A percentile compares a stretch with the other conserved stretches of the same genome.
Evolutionary conservation across 2,888 invertebrate species (phyloP).

Genomic region (Pilophorus perplexus): DNA sequence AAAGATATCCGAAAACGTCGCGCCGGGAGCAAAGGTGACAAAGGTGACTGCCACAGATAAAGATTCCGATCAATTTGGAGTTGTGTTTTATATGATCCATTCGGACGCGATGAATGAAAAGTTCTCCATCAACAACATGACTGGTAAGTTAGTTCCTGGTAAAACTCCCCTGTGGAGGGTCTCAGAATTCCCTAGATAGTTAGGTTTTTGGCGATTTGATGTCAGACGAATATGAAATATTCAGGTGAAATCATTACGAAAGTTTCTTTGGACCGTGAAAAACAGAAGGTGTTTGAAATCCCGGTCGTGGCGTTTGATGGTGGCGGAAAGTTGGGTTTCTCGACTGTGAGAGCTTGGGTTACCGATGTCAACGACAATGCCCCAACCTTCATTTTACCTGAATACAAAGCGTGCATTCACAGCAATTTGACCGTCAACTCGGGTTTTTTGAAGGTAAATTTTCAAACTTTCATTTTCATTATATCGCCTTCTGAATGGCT

Average conservation of each 20-base stretch:
- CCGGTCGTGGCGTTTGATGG: conserved; percentile 89
- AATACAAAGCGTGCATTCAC: conserved; percentile 35
- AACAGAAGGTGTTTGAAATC: conserved; percentile 78
- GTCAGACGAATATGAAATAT: neutral
- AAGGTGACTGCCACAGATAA: conserved; percentile 77
- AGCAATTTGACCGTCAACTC: conserved; percentile 34
- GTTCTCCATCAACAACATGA: conserved; percentile 69
- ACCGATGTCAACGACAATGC: conserved; percentile 85
- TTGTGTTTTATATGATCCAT: conserved; percentile 73
- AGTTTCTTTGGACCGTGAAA: conserved; percentile 82
- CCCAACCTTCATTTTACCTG: conserved; percentile 63
- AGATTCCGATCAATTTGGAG: conserved; percentile 53
- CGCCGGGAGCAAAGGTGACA: conserved; percentile 71
- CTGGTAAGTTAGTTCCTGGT: conserved; percentile 56
- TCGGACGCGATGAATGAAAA: conserved; percentile 71
- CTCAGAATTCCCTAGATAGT: too few species aligned
- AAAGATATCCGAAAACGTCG: conserved; percentile 75
- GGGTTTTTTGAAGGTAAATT: conserved; percentile 31
- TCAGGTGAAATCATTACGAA: conserved; percentile 71
- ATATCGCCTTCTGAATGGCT: too few species aligned
- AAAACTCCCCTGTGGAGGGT: too few species aligned
- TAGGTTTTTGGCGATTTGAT: too few species aligned
- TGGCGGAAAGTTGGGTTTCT: conserved; percentile 83
- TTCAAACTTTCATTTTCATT: neutral
- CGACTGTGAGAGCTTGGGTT: conserved; percentile 80